Evolutionary conservation across 2,113 vertebrate species (phyloP).

Genomic region (Atractosteus spatula): DNA sequence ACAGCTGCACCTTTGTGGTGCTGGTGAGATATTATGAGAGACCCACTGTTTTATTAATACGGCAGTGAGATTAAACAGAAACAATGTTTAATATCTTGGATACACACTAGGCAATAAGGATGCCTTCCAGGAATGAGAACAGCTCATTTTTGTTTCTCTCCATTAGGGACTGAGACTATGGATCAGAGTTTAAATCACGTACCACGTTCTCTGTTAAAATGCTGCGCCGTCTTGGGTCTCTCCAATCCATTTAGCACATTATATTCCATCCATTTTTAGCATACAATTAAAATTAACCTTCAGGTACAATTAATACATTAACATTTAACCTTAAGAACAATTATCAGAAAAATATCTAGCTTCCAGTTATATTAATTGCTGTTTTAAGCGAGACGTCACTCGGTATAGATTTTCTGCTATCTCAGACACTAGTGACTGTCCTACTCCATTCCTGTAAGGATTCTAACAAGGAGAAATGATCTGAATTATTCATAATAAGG

Average conservation of each 20-base stretch:
- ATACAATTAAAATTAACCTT: conserved; percentile 40
- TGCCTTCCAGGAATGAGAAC: too few species aligned
- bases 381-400: conserved; percentile 67
- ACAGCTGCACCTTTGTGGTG: too few species aligned
- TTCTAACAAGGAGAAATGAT: conserved; percentile 29
- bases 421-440: conserved; percentile 58
- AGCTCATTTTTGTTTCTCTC: background rate
- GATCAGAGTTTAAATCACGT: too few species aligned
- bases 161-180: background rate
- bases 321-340: conserved; percentile 54
- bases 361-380: conserved; percentile 64
- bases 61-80: too few species aligned
- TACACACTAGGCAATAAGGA: too few species aligned
- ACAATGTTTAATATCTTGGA: too few species aligned
- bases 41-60: too few species aligned
- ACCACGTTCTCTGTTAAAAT: background rate
- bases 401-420: conserved; percentile 74
- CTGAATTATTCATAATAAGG: conserved; percentile 77
- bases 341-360: conserved; percentile 56
- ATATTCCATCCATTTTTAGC: conserved; percentile 26
- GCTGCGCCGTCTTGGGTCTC: background rate
- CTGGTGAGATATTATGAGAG: too few species aligned
- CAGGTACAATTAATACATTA: conserved; percentile 51
- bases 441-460: conserved; percentile 36
- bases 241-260: conserved; percentile 4